Conservation (phyloP, 2,797 vertebrate genomes). For the Hippopotamyrus pictus region DNA sequence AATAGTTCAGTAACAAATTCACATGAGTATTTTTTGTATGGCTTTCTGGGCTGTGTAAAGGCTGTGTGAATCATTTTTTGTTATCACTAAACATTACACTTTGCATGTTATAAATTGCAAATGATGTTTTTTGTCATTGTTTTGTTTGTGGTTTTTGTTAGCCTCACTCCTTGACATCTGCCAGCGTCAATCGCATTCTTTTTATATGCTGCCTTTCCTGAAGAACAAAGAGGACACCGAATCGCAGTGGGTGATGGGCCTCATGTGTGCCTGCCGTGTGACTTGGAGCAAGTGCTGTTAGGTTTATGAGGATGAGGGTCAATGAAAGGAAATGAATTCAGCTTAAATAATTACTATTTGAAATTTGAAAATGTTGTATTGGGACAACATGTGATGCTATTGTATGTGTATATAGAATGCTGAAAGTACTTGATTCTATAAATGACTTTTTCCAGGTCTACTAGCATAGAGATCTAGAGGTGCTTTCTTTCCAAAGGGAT, state of each 20-base stretch:
- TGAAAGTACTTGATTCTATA: neutral
- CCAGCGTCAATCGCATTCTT: neutral
- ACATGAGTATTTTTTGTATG: neutral
- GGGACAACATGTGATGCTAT: neutral
- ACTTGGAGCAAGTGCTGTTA: neutral
- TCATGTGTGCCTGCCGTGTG: neutral
- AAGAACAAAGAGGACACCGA: neutral
- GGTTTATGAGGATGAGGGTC: neutral
- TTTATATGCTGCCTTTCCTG: neutral
- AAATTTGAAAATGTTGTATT: neutral
- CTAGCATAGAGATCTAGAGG: neutral
- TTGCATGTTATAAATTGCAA: neutral
- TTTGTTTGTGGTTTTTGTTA: neutral
- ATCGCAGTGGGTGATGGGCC: neutral
- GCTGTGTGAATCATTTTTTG: neutral
- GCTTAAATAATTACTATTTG: neutral
- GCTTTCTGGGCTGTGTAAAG: neutral
- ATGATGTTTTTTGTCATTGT: neutral
- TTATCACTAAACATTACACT: neutral
- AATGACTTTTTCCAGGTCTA: neutral
- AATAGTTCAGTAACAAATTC: neutral
- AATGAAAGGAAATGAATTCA: neutral
- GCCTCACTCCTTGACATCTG: neutral
- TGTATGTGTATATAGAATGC: neutral
- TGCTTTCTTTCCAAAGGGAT: neutral